Evolutionary conservation across 2,113 vertebrate species (phyloP), one percentile per base, ranked within the genome.

Genomic region (Channa argus): DNA sequence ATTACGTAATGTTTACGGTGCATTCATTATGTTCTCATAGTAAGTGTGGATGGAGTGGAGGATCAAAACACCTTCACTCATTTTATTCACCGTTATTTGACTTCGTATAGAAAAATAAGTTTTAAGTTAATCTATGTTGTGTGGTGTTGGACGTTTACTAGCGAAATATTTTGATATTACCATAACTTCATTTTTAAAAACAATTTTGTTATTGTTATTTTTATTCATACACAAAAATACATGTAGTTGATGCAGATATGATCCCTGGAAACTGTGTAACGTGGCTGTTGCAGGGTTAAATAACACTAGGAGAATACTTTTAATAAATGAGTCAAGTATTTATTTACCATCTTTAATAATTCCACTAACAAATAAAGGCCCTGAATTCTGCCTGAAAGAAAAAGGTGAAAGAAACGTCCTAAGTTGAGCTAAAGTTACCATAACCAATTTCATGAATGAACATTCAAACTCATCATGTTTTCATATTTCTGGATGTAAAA

Each of bases 1-100:
- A 53, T 87, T 83, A 63, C 74, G 73, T 79, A 81, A 88, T 86
- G 77, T 80, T 82, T 71, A 71, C 45, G 36, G 41, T 59, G 63
- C 1, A 1, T 38, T 77, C 54, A 56, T 84, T 68, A 68, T 68
- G 52, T 52, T 52, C 71, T 77, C 61, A 15, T 53, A 8, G 71
- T 71, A 36, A 46, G 56, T 37, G 24, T 13, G 37, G 55, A 36
- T 63, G 71, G 39, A 58, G 59, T 46, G 54, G 45, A n/a, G 45
- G 3, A 67, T 51, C 3, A 59, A 46, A 11, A 41, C 62, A 34
- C 51, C 44, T 38, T 62, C 10, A 62, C n/a, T 66, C 8, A 14
- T 58, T 68, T 44, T 44, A 13, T 24, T 55, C 37, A 9, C n/a
- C 39, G 2, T 44, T 36, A n/a, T 44, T 3, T n/a, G 15, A 39